These are phyloP conservation scores for Choreutis nemorana DNA, from an alignment of 2,888 invertebrate genomes.

Conservation along the genomic window DNA sequence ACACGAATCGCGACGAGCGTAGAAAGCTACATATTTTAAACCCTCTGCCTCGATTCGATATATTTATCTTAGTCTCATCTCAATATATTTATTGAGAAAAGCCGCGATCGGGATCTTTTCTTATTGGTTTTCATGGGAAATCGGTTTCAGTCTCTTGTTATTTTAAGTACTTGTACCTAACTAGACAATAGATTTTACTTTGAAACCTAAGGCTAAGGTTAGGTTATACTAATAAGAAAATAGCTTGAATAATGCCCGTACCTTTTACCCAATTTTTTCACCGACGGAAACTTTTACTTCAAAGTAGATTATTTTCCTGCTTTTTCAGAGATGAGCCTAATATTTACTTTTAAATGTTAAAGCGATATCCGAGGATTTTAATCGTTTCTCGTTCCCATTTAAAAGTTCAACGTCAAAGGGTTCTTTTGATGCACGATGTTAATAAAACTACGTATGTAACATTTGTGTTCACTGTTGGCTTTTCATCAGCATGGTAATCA, in stretches of 20 bases:
- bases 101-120: conserved; percentile 39
- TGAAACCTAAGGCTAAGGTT: no score
- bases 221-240: no score
- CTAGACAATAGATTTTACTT: no score
- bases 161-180: background rate
- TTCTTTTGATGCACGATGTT: conserved; percentile 30
- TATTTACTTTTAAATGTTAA: no score
- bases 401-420: conserved; percentile 32
- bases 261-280: no score
- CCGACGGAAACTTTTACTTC: no score
- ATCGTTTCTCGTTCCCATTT: no score
- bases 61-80: conserved; percentile 59
- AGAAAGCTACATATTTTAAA: conserved; percentile 57
- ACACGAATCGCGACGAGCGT: conserved; percentile 46
- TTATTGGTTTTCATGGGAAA: conserved; percentile 40
- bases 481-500: conserved; percentile 66
- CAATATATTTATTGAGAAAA: conserved; percentile 54
- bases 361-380: no score
- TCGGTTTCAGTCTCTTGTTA: conserved; percentile 19
- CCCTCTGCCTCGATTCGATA: conserved; percentile 42
- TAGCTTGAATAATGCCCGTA: no score
- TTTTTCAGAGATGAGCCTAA: no score
- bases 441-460: conserved; percentile 33
- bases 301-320: no score
- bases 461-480: conserved; percentile 36